phyloP scores from a whole-genome alignment of 2,113 vertebrate genomes.

The Genyomyrus donnyi region DNA sequence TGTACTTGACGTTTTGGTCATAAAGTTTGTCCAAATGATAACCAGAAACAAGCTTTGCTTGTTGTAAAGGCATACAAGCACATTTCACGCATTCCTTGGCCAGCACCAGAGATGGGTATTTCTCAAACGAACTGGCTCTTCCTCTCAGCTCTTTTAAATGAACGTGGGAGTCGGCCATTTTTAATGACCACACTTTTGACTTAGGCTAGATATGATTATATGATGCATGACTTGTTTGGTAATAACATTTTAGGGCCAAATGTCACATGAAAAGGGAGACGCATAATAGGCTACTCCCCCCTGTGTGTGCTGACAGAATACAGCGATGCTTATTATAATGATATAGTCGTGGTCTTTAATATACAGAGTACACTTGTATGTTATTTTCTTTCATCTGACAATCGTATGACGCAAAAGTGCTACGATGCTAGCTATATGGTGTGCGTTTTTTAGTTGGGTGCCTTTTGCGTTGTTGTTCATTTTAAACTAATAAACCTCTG shows the following conservation, averaged over 20 bases:
- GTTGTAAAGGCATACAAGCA: background rate
- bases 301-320: background rate
- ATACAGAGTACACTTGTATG: background rate
- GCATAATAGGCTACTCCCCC: background rate
- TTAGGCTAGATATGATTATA: background rate
- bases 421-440: background rate
- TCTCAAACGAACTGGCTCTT: background rate
- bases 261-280: background rate
- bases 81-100: background rate
- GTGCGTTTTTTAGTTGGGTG: background rate
- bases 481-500: background rate
- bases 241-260: background rate
- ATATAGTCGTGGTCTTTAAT: background rate
- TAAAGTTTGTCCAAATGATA: background rate
- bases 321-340: background rate
- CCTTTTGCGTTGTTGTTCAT: background rate
- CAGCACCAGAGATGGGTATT: background rate
- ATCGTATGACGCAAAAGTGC: background rate
- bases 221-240: background rate
- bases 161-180: background rate
- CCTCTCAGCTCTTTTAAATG: background rate
- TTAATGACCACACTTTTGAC: background rate
- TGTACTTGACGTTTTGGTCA: background rate
- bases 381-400: background rate
- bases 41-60: background rate